A percentile compares a stretch with the other conserved stretches of the same genome.
These are phyloP conservation scores for Hipparchia sbordonii DNA, from an alignment of 2,888 invertebrate species.

Conservation along the genomic window DNA sequence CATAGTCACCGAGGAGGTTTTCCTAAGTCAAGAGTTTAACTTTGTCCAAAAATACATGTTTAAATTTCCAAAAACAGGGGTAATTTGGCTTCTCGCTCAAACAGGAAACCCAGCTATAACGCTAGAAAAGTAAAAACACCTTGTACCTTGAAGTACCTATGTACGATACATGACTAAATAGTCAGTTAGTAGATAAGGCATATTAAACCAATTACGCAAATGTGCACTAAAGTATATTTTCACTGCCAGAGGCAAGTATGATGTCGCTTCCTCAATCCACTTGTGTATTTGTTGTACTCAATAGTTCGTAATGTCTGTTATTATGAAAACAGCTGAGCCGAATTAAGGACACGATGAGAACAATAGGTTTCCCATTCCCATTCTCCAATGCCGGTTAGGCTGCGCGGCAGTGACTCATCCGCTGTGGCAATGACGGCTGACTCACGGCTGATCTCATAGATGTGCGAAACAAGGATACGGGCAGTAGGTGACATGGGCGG, in stretches of 20 bases:
- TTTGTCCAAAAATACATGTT: too few species aligned
- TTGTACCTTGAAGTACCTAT: too few species aligned
- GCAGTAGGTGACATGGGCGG: slow-evolving; percentile 36
- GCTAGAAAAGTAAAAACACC: background rate
- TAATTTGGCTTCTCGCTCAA: too few species aligned
- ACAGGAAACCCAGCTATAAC: too few species aligned
- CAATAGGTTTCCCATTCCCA: slow-evolving; percentile 74
- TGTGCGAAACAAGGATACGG: slow-evolving; percentile 51
- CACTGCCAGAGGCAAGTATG: background rate
- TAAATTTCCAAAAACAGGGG: too few species aligned
- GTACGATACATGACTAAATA: too few species aligned
- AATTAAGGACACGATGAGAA: slow-evolving; percentile 64
- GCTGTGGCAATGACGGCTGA: slow-evolving; percentile 74
- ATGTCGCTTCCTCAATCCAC: slow-evolving; percentile 23
- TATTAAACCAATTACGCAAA: background rate
- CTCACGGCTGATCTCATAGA: slow-evolving; percentile 66
- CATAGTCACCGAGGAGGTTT: too few species aligned
- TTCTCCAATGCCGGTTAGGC: slow-evolving; percentile 48
- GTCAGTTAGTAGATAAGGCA: too few species aligned
- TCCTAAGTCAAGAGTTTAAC: too few species aligned
- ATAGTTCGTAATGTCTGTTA: slow-evolving; percentile 34
- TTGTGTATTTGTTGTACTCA: slow-evolving; percentile 28
- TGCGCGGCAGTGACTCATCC: slow-evolving; percentile 69
- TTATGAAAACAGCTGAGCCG: slow-evolving; percentile 51
- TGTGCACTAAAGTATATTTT: background rate